Base-by-base conservation (phyloP, 2,113 vertebrate genomes). In the Pheucticus melanocephalus region DNA sequence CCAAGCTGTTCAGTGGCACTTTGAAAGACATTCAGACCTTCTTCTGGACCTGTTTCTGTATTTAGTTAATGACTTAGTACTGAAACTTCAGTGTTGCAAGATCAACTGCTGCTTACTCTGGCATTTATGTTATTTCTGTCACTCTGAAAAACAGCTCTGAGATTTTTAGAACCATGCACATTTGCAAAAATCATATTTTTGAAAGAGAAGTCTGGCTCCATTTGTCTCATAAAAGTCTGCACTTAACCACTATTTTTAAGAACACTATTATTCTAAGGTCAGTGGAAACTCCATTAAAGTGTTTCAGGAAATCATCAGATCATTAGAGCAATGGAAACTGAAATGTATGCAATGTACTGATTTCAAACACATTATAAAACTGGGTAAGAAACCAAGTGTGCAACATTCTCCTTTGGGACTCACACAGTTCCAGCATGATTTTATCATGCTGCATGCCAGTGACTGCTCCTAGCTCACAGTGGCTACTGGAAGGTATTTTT, bases 261-360 rank as follows among this genome's bases (percentile, higher is more conserved):
- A 84, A 82, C 16, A 15, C 9, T 53, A 15, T 51, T 83, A 77
- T 94, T 90, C 87, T 94, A 86, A 85, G 59, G 88, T 57, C 94
- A 88, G 20, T 94, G 92, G 94, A 96, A 95, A 90, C 57, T 84
- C 90, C 60, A 59, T 84, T 48, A 25, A 75, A 90, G 20, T 9
- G 6, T 72, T 88, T 93, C 75, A 88, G 66, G 70, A 91, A 96
- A 71, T 64, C 4, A 2, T 64, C 78, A 93, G 57, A 23, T 88
- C 85, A 35, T 95, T 88, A 72, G n/a, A 77, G 70, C n/a, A 80
- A n/a, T 82, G 92, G 95, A 96, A 96, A 95, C 70, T 33, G 72
- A 94, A 88, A 88, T 61, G 33, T 64, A 61, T 92, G 82, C 85
- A 90, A 40, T 30, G 44, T 61, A 45, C 57, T 57, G 39, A 39